Base-by-base conservation (phyloP, 2,888 invertebrate species). In the Cepaea hortensis region DNA sequence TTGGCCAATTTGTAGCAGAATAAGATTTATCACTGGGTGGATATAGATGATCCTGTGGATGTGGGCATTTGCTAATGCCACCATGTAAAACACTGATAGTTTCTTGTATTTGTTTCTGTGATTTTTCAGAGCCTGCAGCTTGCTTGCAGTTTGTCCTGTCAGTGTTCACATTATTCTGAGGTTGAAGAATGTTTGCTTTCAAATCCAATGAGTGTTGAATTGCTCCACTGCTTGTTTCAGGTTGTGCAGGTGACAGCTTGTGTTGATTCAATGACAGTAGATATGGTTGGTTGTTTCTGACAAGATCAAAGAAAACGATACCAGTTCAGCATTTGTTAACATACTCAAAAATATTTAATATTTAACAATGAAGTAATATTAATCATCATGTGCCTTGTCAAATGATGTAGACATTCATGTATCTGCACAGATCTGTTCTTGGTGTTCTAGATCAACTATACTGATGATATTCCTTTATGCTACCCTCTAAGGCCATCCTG, bases 231-330 rank as follows among this genome's bases (percentile, higher is more conserved):
- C 73, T 15, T 48, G 15, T 3, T 35, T 73, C 46, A 5, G 20
- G 20, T 50, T 55, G 4, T 5, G 3, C 76, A 68, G 6, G 0
- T 4, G 65, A 6, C 65, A 48, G 20, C 20, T 20, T 55, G 6
- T 55, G 55, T 55, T 55, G 55, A 55, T 55, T 55, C 55, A 55
- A 0, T 3, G 81, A 68, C 9, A 68, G 18, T 11, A 46, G 9
- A 68, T 4, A 81, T 68, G 65, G 81, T 46, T 81, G 81, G 11
- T 13, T 48, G 46, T 3, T 50, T 68, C 81, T 81, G 81, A 46
- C 2, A 77, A 68, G 62, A 77, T 9, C 20, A 72, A 77, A 84
- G n/a, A 84, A 4, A 84, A 68, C 15, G n/a, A 68, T n/a, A 68
- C n/a, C 35, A 35, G 35, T 35, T 35, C 35, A 35, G 35, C 35